These are phyloP conservation scores for Zaprionus taronus DNA, from an alignment of 1,140 invertebrate genomes.

Conservation along the genomic window DNA sequence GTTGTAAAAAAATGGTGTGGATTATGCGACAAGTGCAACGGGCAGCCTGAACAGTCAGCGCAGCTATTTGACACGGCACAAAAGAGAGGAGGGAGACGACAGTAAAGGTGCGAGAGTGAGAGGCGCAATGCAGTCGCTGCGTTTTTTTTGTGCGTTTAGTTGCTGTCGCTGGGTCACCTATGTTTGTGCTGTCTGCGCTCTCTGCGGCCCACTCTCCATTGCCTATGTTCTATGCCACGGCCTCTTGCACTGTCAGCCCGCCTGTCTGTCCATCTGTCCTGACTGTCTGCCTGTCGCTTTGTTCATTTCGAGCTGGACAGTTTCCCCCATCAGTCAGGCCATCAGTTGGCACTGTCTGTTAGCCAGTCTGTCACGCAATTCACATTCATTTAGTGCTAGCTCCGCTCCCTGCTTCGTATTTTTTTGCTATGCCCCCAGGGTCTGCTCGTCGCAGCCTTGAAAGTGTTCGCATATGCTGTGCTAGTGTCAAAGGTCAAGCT, in stretches of 20 bases:
- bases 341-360: constrained; percentile 40
- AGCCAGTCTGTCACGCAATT: constrained; percentile 42
- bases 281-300: constrained; percentile 2
- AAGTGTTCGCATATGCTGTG: constrained; percentile 27
- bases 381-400: constrained; percentile 42
- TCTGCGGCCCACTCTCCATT: constrained; percentile 9
- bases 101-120: background rate
- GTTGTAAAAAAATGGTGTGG: constrained; percentile 62
- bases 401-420: background rate
- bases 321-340: constrained; percentile 9
- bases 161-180: constrained; percentile 58
- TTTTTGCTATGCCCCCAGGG: background rate
- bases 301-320: constrained; percentile 21
- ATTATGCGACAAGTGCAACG: constrained; percentile 79
- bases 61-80: constrained; percentile 11
- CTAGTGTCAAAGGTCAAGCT: constrained; percentile 11
- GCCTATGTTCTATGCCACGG: background rate
- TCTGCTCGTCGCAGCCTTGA: constrained; percentile 15
- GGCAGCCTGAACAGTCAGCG: constrained; percentile 57
- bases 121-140: constrained; percentile 2
- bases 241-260: constrained; percentile 11
- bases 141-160: constrained; percentile 67
- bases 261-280: background rate
- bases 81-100: background rate
- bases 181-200: constrained; percentile 31